phyloP scores from a whole-genome alignment of 1,140 invertebrate genomes.

The Asobara japonica region DNA sequence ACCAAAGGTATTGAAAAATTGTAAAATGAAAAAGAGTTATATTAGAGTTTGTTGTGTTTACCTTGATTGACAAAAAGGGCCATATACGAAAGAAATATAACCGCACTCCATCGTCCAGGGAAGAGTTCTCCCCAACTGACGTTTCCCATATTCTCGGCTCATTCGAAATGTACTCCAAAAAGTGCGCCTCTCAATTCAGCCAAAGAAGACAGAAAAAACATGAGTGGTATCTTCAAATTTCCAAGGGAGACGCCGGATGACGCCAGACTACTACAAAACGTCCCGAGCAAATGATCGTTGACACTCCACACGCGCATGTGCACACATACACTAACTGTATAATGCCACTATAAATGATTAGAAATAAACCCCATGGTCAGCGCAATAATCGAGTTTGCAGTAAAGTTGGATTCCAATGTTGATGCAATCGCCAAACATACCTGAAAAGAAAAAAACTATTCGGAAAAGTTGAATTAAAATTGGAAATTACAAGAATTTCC shows the following conservation, averaged over 20 bases:
- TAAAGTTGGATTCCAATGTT: too few species aligned
- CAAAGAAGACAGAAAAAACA: background rate
- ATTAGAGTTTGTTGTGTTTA: conserved; percentile 52
- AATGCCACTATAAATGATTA: background rate
- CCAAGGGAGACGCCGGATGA: too few species aligned
- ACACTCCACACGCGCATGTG: background rate
- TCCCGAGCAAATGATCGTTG: background rate
- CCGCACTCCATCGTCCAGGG: conserved; percentile 79
- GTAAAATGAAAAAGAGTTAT: conserved; percentile 1
- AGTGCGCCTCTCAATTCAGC: too few species aligned
- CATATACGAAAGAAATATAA: conserved; percentile 87
- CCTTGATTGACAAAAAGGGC: conserved; percentile 84
- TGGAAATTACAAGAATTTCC: too few species aligned
- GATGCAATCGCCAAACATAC: too few species aligned
- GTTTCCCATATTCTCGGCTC: conserved; percentile 49
- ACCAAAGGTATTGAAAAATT: too few species aligned
- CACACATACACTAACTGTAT: background rate
- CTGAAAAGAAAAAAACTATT: too few species aligned
- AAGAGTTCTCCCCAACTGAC: conserved; percentile 79
- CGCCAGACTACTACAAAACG: background rate
- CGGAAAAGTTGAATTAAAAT: too few species aligned
- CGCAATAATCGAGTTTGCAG: background rate
- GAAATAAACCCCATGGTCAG: background rate
- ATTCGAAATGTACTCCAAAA: background rate
- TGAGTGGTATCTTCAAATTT: too few species aligned